A percentile compares a stretch with the other conserved stretches of the same genome.
These are phyloP conservation scores for Chlorops oryzae DNA, from an alignment of 1,140 invertebrate genomes.

Conservation along the genomic window DNA sequence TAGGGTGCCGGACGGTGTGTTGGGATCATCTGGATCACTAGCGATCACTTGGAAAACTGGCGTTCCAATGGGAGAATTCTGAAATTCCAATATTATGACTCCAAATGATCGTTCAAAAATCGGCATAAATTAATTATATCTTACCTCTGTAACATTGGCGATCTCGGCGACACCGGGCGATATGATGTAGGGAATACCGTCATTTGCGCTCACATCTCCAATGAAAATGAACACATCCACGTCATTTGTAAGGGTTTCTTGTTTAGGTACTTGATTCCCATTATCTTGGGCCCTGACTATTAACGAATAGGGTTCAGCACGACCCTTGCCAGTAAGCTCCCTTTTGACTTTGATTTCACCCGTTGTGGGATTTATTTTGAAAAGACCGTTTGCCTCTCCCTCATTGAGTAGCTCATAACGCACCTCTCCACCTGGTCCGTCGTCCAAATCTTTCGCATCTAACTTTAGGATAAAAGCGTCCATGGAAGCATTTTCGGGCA, in stretches of 20 bases:
- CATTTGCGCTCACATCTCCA: slow-evolving; percentile 75
- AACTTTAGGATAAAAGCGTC: slow-evolving; percentile 64
- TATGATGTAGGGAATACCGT: slow-evolving; percentile 73
- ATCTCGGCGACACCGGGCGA: slow-evolving; percentile 63
- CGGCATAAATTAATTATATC: no score
- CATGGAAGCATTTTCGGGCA: slow-evolving; percentile 64
- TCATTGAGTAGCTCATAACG: slow-evolving; percentile 66
- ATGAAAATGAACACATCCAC: slow-evolving; percentile 63
- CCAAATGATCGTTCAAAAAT: slow-evolving; percentile 2
- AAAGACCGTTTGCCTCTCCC: slow-evolving; percentile 62
- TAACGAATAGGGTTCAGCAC: slow-evolving; percentile 67
- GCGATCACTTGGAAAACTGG: slow-evolving; percentile 72
- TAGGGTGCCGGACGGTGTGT: slow-evolving; percentile 65
- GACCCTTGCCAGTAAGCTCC: slow-evolving; percentile 67
- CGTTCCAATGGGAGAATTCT: slow-evolving; percentile 67
- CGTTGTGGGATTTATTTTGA: slow-evolving; percentile 60
- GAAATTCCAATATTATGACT: no score
- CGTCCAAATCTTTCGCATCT: slow-evolving; percentile 72
- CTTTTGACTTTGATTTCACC: slow-evolving; percentile 62
- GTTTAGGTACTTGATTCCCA: slow-evolving; percentile 54
- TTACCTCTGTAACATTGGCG: slow-evolving; percentile 63
- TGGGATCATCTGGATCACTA: slow-evolving; percentile 71
- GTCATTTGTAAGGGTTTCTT: slow-evolving; percentile 54
- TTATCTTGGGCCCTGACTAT: slow-evolving; percentile 64
- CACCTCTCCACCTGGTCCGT: slow-evolving; percentile 61